Base-by-base conservation (phyloP, 1,140 invertebrate genomes). In the Bilobella aurantiaca region DNA sequence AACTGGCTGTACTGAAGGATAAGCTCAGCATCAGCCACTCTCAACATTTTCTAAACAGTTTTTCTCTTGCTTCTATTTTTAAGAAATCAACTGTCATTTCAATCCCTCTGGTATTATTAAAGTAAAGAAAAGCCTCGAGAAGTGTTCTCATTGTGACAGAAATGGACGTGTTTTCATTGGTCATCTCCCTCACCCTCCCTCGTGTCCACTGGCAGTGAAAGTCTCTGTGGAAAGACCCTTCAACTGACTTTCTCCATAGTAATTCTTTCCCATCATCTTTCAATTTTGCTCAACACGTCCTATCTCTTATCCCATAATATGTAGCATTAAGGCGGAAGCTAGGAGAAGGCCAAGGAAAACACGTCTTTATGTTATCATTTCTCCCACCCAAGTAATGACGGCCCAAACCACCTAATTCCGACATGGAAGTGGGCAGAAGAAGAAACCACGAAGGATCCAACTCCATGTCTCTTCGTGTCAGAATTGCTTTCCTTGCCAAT, bases 211-310 rank as follows among this genome's bases (percentile, higher is more conserved):
- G n/a, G n/a, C n/a, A n/a, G 49, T 53, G 49, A 53, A 8, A 23
- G 8, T 5, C 5, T 18, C 12, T 5, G 49, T 5, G 49, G 25
- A 23, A 53, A 23, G 25, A 53, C 49, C 25, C 49, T 53, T 53
- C 49, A 53, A 53, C 8, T 23, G 8, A 5, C 23, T 23, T 53
- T 53, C 23, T 53, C 49, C 25, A 53, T 18, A 53, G 23, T 53
- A 53, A 53, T 53, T 53, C 49, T 53, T 53, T 23, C 49, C 49
- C 49, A 53, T 53, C 49, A 53, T 53, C 49, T 53, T 53, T 53
- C 49, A 53, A 53, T 53, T 53, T 53, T 53, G 25, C 49, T 53
- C 49, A 53, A 53, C 49, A 53, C 49, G 49, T 53, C 49, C 23
- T 23, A 16, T 53, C 49, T 23, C 37, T 53, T 23, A 12, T 53